Percentiles rank a stretch among this genome's conserved stretches.
These are phyloP conservation scores for Itoplectis maculator DNA, from an alignment of 2,888 invertebrate species.

Conservation along the genomic window DNA sequence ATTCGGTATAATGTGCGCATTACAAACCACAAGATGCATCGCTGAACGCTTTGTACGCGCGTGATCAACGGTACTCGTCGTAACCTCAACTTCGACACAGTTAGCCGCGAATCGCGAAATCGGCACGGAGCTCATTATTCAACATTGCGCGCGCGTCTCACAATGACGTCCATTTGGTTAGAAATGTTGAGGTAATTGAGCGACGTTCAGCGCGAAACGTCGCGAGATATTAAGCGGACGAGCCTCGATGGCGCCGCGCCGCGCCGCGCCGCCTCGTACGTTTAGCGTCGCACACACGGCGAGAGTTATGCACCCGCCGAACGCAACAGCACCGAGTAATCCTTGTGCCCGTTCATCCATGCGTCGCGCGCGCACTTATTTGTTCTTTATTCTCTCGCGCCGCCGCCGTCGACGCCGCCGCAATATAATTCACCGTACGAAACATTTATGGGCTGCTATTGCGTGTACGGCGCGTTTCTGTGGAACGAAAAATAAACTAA, in stretches of 20 bases:
- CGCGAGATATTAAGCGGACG: constrained; percentile 9
- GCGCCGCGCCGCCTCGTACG: too few species aligned
- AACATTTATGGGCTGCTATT: neutral
- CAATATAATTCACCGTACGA: neutral
- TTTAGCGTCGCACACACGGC: neutral
- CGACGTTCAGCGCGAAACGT: constrained; percentile 11
- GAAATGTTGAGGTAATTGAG: constrained; percentile 41
- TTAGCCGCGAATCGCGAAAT: too few species aligned
- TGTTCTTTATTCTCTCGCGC: neutral
- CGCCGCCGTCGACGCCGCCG: neutral
- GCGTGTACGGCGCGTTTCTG: neutral
- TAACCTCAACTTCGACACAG: neutral
- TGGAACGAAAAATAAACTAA: constrained; percentile 5
- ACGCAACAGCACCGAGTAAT: constrained; percentile 54
- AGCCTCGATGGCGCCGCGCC: constrained; percentile 11
- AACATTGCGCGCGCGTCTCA: neutral
- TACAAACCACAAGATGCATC: too few species aligned
- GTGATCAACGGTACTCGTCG: too few species aligned
- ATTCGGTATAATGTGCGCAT: too few species aligned
- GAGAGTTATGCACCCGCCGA: constrained; percentile 8
- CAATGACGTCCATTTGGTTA: constrained; percentile 24
- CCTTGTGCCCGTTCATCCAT: constrained; percentile 63
- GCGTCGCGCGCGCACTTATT: constrained; percentile 47
- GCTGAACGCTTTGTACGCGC: too few species aligned
- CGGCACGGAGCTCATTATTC: neutral